phyloP scores from a whole-genome alignment of 1,140 invertebrate genomes.

The Neodiprion pinetum region DNA sequence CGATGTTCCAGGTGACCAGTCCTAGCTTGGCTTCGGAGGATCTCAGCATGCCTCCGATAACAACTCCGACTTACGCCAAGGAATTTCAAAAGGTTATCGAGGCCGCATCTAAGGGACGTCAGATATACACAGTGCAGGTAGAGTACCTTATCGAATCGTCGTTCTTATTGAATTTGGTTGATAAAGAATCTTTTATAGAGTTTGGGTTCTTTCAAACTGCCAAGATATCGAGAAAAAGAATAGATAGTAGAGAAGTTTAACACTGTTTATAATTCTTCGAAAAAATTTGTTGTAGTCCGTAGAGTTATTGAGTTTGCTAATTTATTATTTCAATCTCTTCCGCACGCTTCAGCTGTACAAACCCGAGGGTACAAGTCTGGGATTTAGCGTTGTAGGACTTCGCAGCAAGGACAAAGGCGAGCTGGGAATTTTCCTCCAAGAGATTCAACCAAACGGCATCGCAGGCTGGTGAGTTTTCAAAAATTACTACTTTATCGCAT shows the following conservation, averaged over 20 bases:
- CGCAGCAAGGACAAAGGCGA: conserved; percentile 74
- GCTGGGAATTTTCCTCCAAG: conserved; percentile 79
- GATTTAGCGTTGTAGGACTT: conserved; percentile 80
- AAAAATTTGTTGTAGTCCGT: too few species aligned
- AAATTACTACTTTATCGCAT: neutral
- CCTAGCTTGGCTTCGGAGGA: conserved; percentile 59
- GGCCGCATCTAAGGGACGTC: conserved; percentile 68
- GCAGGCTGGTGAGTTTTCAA: conserved; percentile 70
- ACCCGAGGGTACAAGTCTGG: conserved; percentile 76
- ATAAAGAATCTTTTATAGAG: neutral
- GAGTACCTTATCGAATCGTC: conserved; percentile 11
- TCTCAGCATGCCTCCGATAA: conserved; percentile 64
- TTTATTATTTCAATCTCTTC: too few species aligned
- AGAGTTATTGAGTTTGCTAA: too few species aligned
- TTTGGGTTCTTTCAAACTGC: too few species aligned
- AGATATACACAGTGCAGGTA: conserved; percentile 69
- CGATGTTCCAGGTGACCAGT: conserved; percentile 53
- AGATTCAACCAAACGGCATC: conserved; percentile 77
- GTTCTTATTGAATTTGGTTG: conserved; percentile 1
- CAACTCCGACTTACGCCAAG: conserved; percentile 67
- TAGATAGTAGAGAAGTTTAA: too few species aligned
- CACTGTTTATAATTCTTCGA: too few species aligned
- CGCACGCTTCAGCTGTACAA: conserved; percentile 67
- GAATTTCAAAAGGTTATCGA: conserved; percentile 72
- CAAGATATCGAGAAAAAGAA: too few species aligned